phyloP scores from a whole-genome alignment of 2,113 vertebrate genomes.

The Kobus ellipsiprymnus region DNA sequence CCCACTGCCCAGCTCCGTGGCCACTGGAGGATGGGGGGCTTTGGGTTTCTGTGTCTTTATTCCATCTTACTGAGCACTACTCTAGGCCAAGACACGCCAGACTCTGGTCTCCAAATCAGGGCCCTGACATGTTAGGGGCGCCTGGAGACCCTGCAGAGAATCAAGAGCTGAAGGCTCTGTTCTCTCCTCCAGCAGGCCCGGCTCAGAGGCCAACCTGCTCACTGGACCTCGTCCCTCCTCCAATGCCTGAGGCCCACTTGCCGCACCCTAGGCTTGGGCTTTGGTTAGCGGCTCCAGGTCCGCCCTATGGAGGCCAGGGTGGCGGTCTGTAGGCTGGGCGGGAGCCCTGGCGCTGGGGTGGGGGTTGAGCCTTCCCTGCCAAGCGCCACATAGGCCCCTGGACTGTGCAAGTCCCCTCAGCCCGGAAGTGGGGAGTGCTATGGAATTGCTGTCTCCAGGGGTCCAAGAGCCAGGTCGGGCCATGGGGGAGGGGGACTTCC shows the following conservation, averaged over 20 bases:
- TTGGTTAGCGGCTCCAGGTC: background rate
- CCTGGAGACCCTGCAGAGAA: background rate
- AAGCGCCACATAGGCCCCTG: background rate
- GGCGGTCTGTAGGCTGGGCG: background rate
- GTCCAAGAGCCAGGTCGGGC: background rate
- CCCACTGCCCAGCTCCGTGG: background rate
- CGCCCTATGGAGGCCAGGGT: background rate
- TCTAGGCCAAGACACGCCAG: background rate
- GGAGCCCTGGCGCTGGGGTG: background rate
- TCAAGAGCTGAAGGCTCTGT: background rate
- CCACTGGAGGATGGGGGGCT: fast-evolving
- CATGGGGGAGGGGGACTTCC: background rate
- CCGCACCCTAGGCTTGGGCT: background rate
- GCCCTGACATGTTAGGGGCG: background rate
- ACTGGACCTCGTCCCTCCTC: background rate
- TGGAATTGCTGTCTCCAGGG: background rate
- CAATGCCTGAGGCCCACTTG: background rate
- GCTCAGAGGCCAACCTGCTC: background rate
- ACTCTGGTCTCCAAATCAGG: background rate
- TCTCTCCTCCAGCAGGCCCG: background rate
- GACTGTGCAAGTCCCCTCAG: background rate
- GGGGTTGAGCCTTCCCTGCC: background rate
- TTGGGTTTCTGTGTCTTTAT: background rate
- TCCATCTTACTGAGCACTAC: too few species aligned
- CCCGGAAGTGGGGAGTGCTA: background rate